phyloP scores from a whole-genome alignment of 2,113 vertebrate genomes.

The Elachura formosa region DNA sequence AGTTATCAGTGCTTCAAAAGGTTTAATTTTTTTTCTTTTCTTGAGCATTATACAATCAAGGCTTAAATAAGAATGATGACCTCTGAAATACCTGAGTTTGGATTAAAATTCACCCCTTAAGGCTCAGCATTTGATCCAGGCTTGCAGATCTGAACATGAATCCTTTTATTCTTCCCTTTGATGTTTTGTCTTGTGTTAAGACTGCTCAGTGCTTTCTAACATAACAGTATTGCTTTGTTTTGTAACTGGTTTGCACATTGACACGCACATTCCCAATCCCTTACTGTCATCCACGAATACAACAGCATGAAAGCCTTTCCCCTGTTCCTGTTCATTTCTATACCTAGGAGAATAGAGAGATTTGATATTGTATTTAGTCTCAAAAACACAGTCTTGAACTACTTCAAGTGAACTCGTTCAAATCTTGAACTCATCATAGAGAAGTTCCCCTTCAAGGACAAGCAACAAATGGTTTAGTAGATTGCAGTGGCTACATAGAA shows the following conservation, averaged over 20 bases:
- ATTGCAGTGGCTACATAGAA: neutral
- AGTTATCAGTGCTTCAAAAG: slow-evolving; percentile 1
- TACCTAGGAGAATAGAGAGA: slow-evolving; percentile 33
- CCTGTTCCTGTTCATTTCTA: neutral
- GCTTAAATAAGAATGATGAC: neutral
- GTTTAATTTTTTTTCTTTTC: neutral
- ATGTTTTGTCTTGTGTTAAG: slow-evolving; percentile 58
- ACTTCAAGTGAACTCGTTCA: slow-evolving; percentile 43
- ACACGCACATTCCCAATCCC: neutral
- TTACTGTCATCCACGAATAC: neutral
- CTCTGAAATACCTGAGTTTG: slow-evolving; percentile 7
- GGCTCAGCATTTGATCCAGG: neutral
- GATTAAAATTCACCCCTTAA: slow-evolving; percentile 21
- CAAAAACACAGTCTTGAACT: slow-evolving; percentile 50
- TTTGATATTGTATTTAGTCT: slow-evolving; percentile 40
- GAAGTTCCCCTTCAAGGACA: slow-evolving; percentile 43
- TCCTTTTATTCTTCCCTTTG: slow-evolving; percentile 53
- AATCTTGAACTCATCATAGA: slow-evolving; percentile 27
- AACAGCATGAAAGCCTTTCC: neutral
- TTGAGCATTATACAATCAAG: neutral
- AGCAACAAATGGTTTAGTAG: slow-evolving; percentile 23
- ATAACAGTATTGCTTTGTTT: slow-evolving; percentile 12
- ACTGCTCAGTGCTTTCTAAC: slow-evolving; percentile 31
- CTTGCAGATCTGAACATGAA: slow-evolving; percentile 8
- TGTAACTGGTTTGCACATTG: neutral